Base-by-base conservation (phyloP, 2,797 vertebrate genomes). In the Rhincodon typus region DNA sequence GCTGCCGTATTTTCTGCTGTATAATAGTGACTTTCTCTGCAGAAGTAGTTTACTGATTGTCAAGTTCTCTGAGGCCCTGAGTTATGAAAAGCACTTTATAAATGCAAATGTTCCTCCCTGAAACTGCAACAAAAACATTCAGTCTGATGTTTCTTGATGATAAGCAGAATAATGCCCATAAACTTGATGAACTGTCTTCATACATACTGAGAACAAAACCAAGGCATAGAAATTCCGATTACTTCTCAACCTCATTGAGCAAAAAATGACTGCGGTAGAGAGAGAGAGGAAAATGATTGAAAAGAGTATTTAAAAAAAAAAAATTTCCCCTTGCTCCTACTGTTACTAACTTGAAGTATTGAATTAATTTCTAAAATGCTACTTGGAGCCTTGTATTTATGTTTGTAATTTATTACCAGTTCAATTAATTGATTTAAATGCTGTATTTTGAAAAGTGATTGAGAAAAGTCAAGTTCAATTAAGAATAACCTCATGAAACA, bases 401-500 rank as follows among this genome's bases (percentile, higher is more conserved):
- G 25, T 19, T 67, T 38, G 57, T 67, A 38, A 38, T 93, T 93
- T 74, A 53, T 53, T 30, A 53, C 69, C 38, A 94, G 30, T 94
- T 94, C 27, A 17, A 15, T 72, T 79, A n/a, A 94, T 74, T 53
- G 27, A 94, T 53, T 94, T 94, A 74, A 94, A 94, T n/a, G 42
- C 25, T 50, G 70, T n/a, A 3, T 74, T 53, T 94, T 77, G 25
- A 53, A 94, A 74, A 6, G 50, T 21, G 17, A 74, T 34, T 91
- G 57, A 50, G 69, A 72, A 34, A 27, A 72, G 23, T 27, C 38
- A 66, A 38, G 13, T 21, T 46, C 7, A 74, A 50, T 94, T 34
- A 25, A 94, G 25, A 23, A 70, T 12, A 70, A 3, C 66, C 42
- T 57, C 4, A 77, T 77, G 69, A 53, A 70, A 77, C 12, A 74